These are phyloP conservation scores for Alloplasta piceator DNA, from an alignment of 2,888 invertebrate species.

Conservation along the genomic window DNA sequence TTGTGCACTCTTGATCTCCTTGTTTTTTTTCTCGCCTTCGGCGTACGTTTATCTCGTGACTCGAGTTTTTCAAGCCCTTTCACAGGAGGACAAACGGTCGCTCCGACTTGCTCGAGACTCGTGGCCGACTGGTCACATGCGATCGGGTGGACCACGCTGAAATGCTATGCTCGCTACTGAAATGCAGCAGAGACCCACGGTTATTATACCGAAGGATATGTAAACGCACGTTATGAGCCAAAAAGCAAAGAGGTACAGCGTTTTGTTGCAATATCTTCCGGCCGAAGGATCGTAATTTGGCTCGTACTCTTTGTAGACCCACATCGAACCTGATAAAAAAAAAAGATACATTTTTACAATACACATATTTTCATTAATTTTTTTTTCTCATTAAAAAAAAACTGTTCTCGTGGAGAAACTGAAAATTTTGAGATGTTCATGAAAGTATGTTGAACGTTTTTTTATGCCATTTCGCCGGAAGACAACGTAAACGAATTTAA, in stretches of 20 bases:
- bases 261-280: conserved; percentile 87
- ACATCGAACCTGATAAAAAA: conserved; percentile 86
- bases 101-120: conserved; percentile 7
- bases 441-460: too few relatives aligned
- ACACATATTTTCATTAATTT: conserved; percentile 43
- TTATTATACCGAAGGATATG: conserved; percentile 85
- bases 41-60: neutral
- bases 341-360: conserved; percentile 32
- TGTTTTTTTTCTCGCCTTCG: neutral
- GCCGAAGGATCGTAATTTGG: conserved; percentile 85
- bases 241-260: conserved; percentile 88
- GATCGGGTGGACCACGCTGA: conserved; percentile 76
- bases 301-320: conserved; percentile 88
- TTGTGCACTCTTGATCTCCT: neutral
- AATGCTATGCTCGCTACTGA: conserved; percentile 84
- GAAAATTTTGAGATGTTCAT: too few relatives aligned
- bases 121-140: conserved; percentile 69
- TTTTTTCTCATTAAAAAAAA: too few relatives aligned
- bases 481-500: too few relatives aligned
- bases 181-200: conserved; percentile 85
- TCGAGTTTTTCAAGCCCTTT: neutral
- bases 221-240: conserved; percentile 88
- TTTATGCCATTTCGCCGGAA: too few relatives aligned
- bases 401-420: too few relatives aligned
- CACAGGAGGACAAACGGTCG: conserved; percentile 7